Percentiles rank a stretch among this genome's conserved stretches.
Conservation (phyloP, 2,888 invertebrate genomes). For the Chelonus formosanus region DNA sequence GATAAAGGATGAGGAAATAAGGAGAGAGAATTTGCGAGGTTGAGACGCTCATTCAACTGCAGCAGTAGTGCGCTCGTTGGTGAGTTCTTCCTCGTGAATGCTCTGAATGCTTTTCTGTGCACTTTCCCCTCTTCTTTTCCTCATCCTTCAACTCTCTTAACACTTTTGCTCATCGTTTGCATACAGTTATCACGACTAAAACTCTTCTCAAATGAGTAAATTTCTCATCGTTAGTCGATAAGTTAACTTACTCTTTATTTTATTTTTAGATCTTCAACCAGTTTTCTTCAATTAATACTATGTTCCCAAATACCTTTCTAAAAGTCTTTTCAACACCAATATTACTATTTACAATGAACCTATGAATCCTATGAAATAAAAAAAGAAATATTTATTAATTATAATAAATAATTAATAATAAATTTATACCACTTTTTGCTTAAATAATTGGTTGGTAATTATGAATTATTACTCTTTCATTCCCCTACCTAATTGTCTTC, state of each 20-base stretch:
- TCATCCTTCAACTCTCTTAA: slow-evolving; percentile 27
- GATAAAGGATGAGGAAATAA: slow-evolving; percentile 24
- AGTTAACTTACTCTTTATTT: slow-evolving; percentile 22
- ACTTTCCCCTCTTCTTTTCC: slow-evolving; percentile 38
- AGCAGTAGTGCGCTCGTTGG: slow-evolving; percentile 49
- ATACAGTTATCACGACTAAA: slow-evolving; percentile 19
- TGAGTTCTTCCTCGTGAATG: slow-evolving; percentile 61
- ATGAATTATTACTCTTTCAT: no score
- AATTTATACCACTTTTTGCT: no score
- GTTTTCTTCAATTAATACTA: slow-evolving; percentile 13
- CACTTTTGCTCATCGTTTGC: slow-evolving; percentile 25
- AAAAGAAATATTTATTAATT: no score
- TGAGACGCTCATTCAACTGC: slow-evolving; percentile 57
- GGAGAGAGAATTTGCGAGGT: slow-evolving; percentile 44
- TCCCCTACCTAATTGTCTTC: no score
- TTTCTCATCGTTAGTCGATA: slow-evolving; percentile 7
- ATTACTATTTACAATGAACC: no score
- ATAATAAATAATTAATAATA: no score
- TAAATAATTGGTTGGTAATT: no score
- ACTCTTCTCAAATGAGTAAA: slow-evolving; percentile 13
- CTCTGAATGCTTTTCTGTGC: slow-evolving; percentile 56
- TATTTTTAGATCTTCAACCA: slow-evolving; percentile 34
- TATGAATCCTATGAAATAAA: no score
- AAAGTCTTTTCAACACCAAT: no score
- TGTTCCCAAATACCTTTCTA: no score